These are phyloP conservation scores for Camarhynchus parvulus DNA, from an alignment of 2,113 vertebrate genomes.

Conservation along the genomic window DNA sequence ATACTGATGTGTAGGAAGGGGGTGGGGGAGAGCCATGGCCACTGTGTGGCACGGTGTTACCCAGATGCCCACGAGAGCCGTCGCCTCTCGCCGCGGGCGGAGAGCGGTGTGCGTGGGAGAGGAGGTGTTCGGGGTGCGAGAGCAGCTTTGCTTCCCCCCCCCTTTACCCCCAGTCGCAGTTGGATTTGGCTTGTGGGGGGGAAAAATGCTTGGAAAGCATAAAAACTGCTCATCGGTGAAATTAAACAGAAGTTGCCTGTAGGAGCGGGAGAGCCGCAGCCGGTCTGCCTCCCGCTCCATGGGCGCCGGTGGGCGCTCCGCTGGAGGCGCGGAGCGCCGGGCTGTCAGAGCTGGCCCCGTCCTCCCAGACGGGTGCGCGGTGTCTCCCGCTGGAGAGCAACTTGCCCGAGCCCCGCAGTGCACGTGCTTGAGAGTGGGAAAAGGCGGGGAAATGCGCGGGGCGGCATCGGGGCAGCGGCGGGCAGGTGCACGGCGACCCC, in stretches of 20 bases:
- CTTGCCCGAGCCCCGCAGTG: constrained; percentile 33
- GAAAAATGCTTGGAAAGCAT: constrained; percentile 8
- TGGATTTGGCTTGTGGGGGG: neutral
- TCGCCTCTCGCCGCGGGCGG: constrained; percentile 52
- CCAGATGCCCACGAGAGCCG: constrained; percentile 52
- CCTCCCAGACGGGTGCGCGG: neutral
- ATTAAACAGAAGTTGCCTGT: constrained; percentile 39
- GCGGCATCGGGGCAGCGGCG: neutral
- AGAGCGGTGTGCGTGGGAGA: neutral
- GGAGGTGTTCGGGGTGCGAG: neutral
- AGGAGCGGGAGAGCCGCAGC: neutral
- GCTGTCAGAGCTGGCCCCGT: neutral
- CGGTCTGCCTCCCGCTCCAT: neutral
- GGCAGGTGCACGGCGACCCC: constrained; percentile 66
- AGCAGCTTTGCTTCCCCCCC: neutral
- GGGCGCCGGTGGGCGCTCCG: neutral
- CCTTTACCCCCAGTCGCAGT: neutral
- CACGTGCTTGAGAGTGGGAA: constrained; percentile 60
- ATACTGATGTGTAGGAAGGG: constrained; percentile 32
- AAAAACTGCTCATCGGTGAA: constrained; percentile 18
- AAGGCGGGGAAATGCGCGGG: neutral
- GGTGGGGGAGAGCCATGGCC: constrained; percentile 52
- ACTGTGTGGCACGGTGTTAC: constrained; percentile 60
- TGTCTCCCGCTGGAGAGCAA: neutral
- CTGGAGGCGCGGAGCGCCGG: neutral